A percentile compares a stretch with the other conserved stretches of the same genome.
Evolutionary conservation across 2,888 invertebrate species (phyloP).

Genomic region (Aporophyla lueneburgensis): DNA sequence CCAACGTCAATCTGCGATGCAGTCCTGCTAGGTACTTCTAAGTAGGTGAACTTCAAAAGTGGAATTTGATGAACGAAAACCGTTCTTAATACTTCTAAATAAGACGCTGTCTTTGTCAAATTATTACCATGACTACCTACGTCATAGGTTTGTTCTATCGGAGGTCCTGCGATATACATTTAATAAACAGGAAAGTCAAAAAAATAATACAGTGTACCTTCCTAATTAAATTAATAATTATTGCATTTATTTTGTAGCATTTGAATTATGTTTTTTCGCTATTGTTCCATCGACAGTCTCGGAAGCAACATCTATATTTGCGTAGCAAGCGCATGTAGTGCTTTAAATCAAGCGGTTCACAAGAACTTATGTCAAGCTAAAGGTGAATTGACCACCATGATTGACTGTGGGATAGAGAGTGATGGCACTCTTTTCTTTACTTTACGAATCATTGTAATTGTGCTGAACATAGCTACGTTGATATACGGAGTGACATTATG

Average conservation of each 20-base stretch:
- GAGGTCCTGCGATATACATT: not conserved
- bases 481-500: conserved; percentile 7
- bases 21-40: not conserved
- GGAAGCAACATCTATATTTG: not conserved
- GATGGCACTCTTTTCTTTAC: not conserved
- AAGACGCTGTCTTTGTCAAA: not conserved
- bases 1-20: not conserved
- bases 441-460: not conserved
- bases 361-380: not conserved
- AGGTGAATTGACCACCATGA: not conserved
- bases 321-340: not conserved
- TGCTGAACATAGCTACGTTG: not conserved
- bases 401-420: not conserved
- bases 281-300: not conserved
- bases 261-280: not conserved
- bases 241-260: not conserved
- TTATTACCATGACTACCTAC: not conserved
- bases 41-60: too few relatives aligned
- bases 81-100: not conserved
- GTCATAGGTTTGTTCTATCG: not conserved
- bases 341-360: not conserved
- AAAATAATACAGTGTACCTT: not conserved
- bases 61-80: not conserved
- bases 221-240: not conserved
- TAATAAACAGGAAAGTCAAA: not conserved